Evolutionary conservation across 2,797 vertebrate species (phyloP).

Genomic region (Notolabrus celidotus): DNA sequence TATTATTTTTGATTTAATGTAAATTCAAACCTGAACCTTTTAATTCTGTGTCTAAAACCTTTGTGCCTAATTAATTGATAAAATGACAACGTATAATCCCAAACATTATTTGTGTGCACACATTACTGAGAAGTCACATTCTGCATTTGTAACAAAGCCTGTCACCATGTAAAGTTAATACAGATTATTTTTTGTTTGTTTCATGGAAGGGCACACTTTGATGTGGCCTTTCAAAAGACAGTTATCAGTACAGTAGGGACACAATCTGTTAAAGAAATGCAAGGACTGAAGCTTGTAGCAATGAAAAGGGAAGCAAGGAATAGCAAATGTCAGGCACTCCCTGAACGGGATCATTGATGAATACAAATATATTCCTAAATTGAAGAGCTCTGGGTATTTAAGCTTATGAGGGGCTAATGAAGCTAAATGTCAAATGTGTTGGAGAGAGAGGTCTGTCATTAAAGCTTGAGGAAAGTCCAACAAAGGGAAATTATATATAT

Average conservation of each 20-base stretch:
- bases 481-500: background rate
- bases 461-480: conserved; percentile 3
- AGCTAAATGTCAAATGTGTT: conserved; percentile 43
- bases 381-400: conserved; percentile 3
- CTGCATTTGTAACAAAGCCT: too few relatives aligned
- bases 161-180: background rate
- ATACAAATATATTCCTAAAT: conserved; percentile 22
- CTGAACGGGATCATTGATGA: conserved; percentile 15
- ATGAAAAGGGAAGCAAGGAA: conserved; percentile 16
- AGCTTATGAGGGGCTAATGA: conserved; percentile 23
- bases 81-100: too few relatives aligned
- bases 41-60: too few relatives aligned
- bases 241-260: background rate
- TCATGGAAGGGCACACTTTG: background rate
- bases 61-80: too few relatives aligned
- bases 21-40: too few relatives aligned
- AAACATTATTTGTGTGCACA: too few relatives aligned
- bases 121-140: too few relatives aligned
- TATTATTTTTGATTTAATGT: too few relatives aligned
- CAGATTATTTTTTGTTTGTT: background rate
- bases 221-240: background rate
- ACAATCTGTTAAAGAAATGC: background rate
- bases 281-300: background rate
- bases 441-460: conserved; percentile 30
- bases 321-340: conserved; percentile 46